A percentile compares a stretch with the other conserved stretches of the same genome.
Conservation (phyloP, 2,888 invertebrate genomes). For the Heliconius erato region DNA sequence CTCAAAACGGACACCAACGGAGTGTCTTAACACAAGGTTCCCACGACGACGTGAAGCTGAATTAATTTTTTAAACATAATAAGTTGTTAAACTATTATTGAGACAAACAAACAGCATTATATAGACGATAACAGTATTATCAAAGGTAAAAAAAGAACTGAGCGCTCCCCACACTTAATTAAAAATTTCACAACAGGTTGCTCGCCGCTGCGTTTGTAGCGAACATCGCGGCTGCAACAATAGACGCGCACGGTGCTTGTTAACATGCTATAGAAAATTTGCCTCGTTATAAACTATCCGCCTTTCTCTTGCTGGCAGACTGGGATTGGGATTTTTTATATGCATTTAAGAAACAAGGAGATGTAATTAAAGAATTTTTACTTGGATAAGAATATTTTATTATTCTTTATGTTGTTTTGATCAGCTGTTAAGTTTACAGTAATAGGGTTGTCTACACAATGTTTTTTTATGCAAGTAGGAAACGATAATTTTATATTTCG, state of each 20-base stretch:
- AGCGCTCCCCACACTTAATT: conserved; percentile 73
- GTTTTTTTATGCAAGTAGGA: too few species aligned
- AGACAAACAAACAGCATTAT: conserved; percentile 48
- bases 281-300: conserved; percentile 34
- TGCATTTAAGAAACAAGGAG: not conserved
- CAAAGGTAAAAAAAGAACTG: conserved; percentile 59
- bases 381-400: not conserved
- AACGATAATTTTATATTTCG: not conserved
- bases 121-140: conserved; percentile 64
- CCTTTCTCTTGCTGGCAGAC: conserved; percentile 21
- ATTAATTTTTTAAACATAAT: too few species aligned
- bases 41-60: too few species aligned
- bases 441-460: not conserved
- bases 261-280: conserved; percentile 40
- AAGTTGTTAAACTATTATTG: conserved; percentile 1
- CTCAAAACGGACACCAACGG: too few species aligned
- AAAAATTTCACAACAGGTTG: conserved; percentile 83
- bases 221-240: conserved; percentile 56
- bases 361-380: conserved; percentile 22
- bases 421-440: not conserved
- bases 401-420: not conserved
- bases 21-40: too few species aligned
- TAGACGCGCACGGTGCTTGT: conserved; percentile 54
- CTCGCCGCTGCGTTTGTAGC: conserved; percentile 60
- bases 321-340: conserved; percentile 15